Evolutionary conservation across 2,797 vertebrate genomes (phyloP).

Genomic region (Allobates femoralis): DNA sequence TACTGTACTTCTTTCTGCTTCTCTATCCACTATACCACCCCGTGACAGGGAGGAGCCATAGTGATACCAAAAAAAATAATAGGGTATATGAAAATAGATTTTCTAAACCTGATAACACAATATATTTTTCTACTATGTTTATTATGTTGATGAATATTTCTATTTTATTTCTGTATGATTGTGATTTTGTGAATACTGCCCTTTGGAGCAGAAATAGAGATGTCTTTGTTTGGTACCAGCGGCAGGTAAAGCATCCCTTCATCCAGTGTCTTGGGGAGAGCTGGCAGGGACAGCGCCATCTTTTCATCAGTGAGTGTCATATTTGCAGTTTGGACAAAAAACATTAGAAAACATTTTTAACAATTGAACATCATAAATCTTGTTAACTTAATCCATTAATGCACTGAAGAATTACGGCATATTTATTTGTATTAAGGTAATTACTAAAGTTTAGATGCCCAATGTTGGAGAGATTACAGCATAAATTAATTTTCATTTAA

Average conservation of each 20-base stretch:
- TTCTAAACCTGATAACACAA: not conserved
- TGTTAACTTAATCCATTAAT: not conserved
- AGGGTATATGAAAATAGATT: not conserved
- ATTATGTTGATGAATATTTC: not conserved
- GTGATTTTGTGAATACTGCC: not conserved
- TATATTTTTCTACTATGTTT: not conserved
- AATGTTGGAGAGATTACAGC: too few species aligned
- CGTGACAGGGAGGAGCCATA: not conserved
- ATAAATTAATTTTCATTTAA: too few species aligned
- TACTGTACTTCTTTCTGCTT: too few species aligned
- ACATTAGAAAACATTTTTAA: not conserved
- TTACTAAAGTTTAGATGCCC: too few species aligned
- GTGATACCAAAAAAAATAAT: not conserved
- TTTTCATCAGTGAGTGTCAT: slow-evolving; percentile 95
- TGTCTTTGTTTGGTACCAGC: slow-evolving; percentile 79
- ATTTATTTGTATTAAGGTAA: too few species aligned
- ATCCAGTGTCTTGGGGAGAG: slow-evolving; percentile 92
- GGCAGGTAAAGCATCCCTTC: slow-evolving; percentile 92
- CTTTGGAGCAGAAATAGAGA: not conserved
- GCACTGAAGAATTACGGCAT: too few species aligned
- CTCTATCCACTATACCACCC: too few species aligned
- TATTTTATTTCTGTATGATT: not conserved
- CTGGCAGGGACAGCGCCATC: slow-evolving; percentile 94
- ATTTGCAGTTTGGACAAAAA: not conserved
- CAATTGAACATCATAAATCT: not conserved